A percentile compares a stretch with the other conserved stretches of the same genome.
Conservation (phyloP, 2,888 invertebrate species). For the Calameuta idolon region DNA sequence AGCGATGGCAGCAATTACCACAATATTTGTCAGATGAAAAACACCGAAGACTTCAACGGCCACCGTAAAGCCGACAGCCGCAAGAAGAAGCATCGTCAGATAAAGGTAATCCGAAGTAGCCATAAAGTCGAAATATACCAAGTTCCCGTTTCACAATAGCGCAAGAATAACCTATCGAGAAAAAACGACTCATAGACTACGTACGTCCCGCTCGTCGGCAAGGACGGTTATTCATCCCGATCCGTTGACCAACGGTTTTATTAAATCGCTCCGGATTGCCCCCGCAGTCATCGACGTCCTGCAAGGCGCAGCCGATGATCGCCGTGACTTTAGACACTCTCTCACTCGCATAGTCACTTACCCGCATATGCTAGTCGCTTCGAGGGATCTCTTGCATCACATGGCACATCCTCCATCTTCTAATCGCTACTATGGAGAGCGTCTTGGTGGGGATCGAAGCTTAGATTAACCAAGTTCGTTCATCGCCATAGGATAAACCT, state of each 20-base stretch:
- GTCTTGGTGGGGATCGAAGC: background rate
- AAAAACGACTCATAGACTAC: constrained; percentile 28
- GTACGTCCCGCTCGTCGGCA: constrained; percentile 42
- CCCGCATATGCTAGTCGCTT: background rate
- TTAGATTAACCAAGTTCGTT: background rate
- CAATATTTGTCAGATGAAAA: background rate
- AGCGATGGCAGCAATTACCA: background rate
- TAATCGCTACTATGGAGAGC: background rate
- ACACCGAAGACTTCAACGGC: background rate
- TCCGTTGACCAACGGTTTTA: constrained; percentile 48
- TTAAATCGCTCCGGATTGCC: constrained; percentile 43
- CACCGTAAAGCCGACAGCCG: background rate
- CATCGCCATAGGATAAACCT: background rate
- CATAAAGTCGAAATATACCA: background rate
- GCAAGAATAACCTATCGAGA: background rate
- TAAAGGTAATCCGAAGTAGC: background rate
- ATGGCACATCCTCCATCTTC: constrained; percentile 2
- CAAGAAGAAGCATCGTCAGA: background rate
- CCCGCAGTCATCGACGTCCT: constrained; percentile 32
- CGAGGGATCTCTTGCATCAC: constrained; percentile 18
- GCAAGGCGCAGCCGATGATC: constrained; percentile 16
- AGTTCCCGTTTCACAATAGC: background rate
- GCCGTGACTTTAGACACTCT: constrained; percentile 5
- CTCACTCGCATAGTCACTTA: constrained; percentile 14
- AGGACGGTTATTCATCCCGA: constrained; percentile 49